Evolutionary conservation across 2,888 invertebrate species (phyloP).

Genomic region (Cephus sareptanus): DNA sequence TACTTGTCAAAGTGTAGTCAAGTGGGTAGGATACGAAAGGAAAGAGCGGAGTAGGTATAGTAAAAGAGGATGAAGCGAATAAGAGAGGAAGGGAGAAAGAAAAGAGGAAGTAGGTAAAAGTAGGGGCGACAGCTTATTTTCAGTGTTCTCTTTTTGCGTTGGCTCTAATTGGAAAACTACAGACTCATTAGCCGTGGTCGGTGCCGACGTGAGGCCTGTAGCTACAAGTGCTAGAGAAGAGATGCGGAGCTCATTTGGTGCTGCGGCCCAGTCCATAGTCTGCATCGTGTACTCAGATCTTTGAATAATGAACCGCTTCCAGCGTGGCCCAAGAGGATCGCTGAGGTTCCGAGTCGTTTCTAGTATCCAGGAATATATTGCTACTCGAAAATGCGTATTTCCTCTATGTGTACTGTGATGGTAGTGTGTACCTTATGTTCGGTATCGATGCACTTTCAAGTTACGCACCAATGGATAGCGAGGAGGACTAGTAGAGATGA

Average conservation of each 20-base stretch:
- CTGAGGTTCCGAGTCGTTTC: not conserved
- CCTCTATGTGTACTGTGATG: not conserved
- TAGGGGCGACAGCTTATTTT: slow-evolving; percentile 4
- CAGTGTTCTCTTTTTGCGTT: slow-evolving; percentile 28
- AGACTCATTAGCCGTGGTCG: slow-evolving; percentile 50
- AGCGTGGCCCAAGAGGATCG: slow-evolving; percentile 28
- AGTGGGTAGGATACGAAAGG: not conserved
- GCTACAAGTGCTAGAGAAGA: slow-evolving; percentile 18
- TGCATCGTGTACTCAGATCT: slow-evolving; percentile 46
- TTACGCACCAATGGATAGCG: not conserved
- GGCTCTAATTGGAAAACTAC: slow-evolving; percentile 53
- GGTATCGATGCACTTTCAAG: not conserved
- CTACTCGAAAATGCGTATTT: not conserved
- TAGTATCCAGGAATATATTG: not conserved
- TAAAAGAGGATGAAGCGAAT: not conserved
- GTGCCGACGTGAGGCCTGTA: slow-evolving; percentile 9
- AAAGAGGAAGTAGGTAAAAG: not conserved
- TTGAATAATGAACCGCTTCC: slow-evolving; percentile 54
- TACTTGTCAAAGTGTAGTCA: not conserved
- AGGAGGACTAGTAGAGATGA: not conserved
- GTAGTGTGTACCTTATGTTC: not conserved
- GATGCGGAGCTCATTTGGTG: slow-evolving; percentile 45
- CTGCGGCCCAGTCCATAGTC: slow-evolving; percentile 20
- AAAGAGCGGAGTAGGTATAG: not conserved
- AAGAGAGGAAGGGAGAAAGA: not conserved